phyloP scores from a whole-genome alignment of 2,888 invertebrate genomes.

The Dicyrtomina minuta region DNA sequence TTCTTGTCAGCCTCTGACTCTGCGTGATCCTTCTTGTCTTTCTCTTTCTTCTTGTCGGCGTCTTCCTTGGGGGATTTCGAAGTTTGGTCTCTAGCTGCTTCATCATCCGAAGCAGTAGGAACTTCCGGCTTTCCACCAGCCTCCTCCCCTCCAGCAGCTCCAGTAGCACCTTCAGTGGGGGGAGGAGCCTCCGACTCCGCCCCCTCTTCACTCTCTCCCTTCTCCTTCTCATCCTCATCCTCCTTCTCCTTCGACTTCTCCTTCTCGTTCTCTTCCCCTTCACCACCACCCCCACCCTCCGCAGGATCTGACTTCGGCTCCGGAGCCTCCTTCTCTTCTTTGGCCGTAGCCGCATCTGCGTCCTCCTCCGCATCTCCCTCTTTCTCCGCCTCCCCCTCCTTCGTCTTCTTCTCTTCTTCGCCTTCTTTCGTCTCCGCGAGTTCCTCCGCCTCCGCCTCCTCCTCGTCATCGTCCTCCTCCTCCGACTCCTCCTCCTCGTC shows the following conservation, averaged over 20 bases:
- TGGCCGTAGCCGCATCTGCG: conserved; percentile 1
- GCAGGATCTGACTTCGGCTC: neutral
- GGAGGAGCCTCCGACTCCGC: too few relatives aligned
- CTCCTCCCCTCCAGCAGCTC: too few relatives aligned
- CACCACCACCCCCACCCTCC: neutral
- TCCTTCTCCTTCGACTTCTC: conserved; percentile 24
- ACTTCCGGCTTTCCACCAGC: conserved; percentile 13
- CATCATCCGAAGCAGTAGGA: conserved; percentile 6
- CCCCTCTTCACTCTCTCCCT: conserved; percentile 12
- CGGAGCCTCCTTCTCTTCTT: conserved; percentile 30
- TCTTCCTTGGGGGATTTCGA: conserved; percentile 29
- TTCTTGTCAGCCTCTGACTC: neutral
- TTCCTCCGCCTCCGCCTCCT: conserved; percentile 19
- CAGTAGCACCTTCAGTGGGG: too few relatives aligned
- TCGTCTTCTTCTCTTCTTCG: neutral
- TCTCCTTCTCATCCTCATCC: conserved; percentile 12
- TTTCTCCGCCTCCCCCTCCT: conserved; percentile 21
- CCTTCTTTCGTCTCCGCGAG: conserved; percentile 23
- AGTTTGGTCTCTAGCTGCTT: conserved; percentile 8
- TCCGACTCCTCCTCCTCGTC: conserved; percentile 26
- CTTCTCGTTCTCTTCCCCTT: conserved; percentile 27
- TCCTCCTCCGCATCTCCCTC: neutral
- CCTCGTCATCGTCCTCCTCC: conserved; percentile 25
- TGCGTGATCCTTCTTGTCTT: conserved; percentile 21
- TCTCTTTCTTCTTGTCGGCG: neutral